Base-by-base conservation (phyloP, 1,140 invertebrate species). In the Andricus grossulariae region DNA sequence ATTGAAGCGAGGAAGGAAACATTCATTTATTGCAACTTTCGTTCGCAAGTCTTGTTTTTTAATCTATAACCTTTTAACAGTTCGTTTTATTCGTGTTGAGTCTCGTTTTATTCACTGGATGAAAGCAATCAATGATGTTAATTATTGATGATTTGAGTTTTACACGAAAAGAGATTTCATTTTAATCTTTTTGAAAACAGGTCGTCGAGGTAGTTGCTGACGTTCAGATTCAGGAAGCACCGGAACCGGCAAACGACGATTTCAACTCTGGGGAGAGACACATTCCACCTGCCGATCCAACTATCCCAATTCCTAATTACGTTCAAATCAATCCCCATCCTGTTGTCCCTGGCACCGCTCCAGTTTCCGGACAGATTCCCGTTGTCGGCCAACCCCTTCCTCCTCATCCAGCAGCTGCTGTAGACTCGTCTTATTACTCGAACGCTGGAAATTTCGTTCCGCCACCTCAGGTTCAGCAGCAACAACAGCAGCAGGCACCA, bases 361-460 rank as follows among this genome's bases (percentile, higher is more conserved):
- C 90, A n/a, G 88, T 91, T 49, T 75, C 88, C 16, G 87, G 86
- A 15, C 84, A 87, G 7, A 86, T 90, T 10, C 84, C 90, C 1
- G 89, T 91, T 32, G 88, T 91, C 0, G 80, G 89, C 0, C 90
- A 90, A 73, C 85, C 89, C 3, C 87, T 91, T 74, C 88, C 88
- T 11, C 80, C 86, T 16, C 88, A 87, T 75, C 78, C 83, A 50
- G 78, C 84, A 71, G 83, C 88, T 21, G 79, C 89, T 1, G 87
- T 89, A 1, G 89, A 91, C 8, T 76, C 85, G 1, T 87, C 89
- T 2, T 91, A 87, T 45, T 91, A 91, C 45, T 86, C 88, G 2
- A 89, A 83, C 70, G 83, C 86, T 3, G 78, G 88, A n/a, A 84
- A 79, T 70, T 91, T 87, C 74, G 88, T 89, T n/a, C 83, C 88